phyloP scores from a whole-genome alignment of 2,113 vertebrate species.

The Ceyx margarethae region DNA sequence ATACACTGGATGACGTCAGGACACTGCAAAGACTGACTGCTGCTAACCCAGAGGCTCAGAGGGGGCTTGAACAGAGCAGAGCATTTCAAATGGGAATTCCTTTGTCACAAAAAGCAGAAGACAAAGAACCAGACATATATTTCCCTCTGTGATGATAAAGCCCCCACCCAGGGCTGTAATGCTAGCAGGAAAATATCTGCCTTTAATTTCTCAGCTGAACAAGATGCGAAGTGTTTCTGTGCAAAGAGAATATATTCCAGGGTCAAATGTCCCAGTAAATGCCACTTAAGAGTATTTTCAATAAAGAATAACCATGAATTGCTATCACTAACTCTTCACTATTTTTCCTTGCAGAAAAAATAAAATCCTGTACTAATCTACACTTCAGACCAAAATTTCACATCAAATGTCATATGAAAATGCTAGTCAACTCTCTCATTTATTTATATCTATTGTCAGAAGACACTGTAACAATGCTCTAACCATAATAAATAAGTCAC shows the following conservation, averaged over 20 bases:
- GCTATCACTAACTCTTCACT: not conserved
- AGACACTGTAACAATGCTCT: not conserved
- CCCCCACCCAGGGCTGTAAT: not conserved
- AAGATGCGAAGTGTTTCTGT: not conserved
- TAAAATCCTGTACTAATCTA: not conserved
- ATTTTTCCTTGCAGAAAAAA: not conserved
- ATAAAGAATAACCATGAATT: not conserved
- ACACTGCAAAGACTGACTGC: slow-evolving; percentile 78
- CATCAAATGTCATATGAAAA: not conserved
- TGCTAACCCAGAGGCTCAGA: slow-evolving; percentile 74
- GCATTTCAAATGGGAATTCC: slow-evolving; percentile 71
- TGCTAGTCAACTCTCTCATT: not conserved
- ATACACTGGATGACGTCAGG: slow-evolving; percentile 88
- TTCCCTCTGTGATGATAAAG: not conserved
- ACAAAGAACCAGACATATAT: slow-evolving; percentile 61
- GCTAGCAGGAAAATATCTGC: not conserved
- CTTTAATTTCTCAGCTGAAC: not conserved
- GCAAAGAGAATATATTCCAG: not conserved
- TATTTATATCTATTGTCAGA: not conserved
- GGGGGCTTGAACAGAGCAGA: slow-evolving; percentile 64
- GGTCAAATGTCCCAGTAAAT: not conserved
- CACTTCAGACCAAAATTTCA: not conserved
- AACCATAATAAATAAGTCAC: not conserved
- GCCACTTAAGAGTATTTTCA: not conserved
- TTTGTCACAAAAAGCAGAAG: slow-evolving; percentile 76